A percentile compares a stretch with the other conserved stretches of the same genome.
Evolutionary conservation across 2,797 vertebrate genomes (phyloP).

Genomic region (Anguilla pacifica): DNA sequence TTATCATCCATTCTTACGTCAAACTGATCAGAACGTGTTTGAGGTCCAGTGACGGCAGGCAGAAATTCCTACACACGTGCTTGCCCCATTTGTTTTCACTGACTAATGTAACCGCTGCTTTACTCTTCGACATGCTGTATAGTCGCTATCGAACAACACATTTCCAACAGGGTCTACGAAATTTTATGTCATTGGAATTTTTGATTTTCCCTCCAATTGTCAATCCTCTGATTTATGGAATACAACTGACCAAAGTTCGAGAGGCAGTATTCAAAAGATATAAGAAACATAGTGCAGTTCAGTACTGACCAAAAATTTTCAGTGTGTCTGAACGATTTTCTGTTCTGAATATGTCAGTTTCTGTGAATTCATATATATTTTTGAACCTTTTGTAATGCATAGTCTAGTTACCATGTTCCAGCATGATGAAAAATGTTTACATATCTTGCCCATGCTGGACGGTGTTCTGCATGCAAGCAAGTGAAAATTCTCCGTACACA

Average conservation of each 20-base stretch:
- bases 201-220: slow-evolving; percentile 43
- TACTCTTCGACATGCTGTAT: slow-evolving; percentile 40
- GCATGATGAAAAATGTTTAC: neutral
- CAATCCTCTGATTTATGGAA: slow-evolving; percentile 45
- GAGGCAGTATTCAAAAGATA: neutral
- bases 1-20: slow-evolving; percentile 39
- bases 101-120: slow-evolving; percentile 25
- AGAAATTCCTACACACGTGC: slow-evolving; percentile 41
- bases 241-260: slow-evolving; percentile 29
- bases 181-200: slow-evolving; percentile 38
- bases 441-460: neutral
- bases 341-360: neutral
- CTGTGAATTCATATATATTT: neutral
- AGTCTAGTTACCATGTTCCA: neutral
- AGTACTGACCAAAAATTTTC: neutral
- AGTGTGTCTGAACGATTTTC: neutral
- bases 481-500: too few species aligned
- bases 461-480: too few species aligned
- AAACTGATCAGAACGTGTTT: slow-evolving; percentile 38
- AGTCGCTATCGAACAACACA: slow-evolving; percentile 28
- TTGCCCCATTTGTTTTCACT: slow-evolving; percentile 46
- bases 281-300: neutral
- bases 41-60: slow-evolving; percentile 23
- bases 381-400: neutral
- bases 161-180: slow-evolving; percentile 13